Base-by-base conservation (phyloP, 2,797 vertebrate genomes). In the Amblyraja radiata region DNA sequence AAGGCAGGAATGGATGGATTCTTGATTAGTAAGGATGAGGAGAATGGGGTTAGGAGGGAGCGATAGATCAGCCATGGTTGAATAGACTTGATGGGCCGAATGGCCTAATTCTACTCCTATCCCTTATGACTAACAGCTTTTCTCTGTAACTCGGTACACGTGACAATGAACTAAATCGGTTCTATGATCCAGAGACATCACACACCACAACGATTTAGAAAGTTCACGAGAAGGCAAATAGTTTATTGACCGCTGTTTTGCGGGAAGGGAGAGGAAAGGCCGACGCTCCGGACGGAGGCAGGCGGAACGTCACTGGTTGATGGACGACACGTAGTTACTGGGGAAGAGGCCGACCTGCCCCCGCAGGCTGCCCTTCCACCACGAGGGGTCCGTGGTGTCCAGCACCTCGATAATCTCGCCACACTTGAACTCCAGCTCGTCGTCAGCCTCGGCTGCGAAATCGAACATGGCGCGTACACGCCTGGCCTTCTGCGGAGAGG, bases 351-450 rank as follows among this genome's bases (percentile, higher is more conserved):
- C 99, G 1, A 95, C 94, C 1, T 94, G 96, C 58, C 97, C 97
- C 54, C 95, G 96, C 94, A 98, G 96, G 21, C 95, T 96, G 63
- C 99, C 99, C 23, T 93, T 97, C 98, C 98, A 99, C 99, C 99
- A 99, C 0, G 96, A 97, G 0, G 95, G 91, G 93, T 99, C 97
- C 0, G 98, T 97, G 94, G 93, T 96, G 94, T 99, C 98, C 94
- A 99, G 84, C 77, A 99, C 97, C 61, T 99, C 98, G 5, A 99
- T 95, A 94, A 99, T 90, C 77, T 99, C 98, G 0, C 97, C 98
- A 0, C 93, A 95, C 65, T 78, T 94, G 95, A 99, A 99, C 0
- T 97, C 97, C 7, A 99, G 96, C 94, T 99, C 99, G 0, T 99
- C 99, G 0, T 95, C 95, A 68, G 99, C 98, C 90, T 98, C 93